Percentiles rank a stretch among this genome's conserved stretches.
These are phyloP conservation scores for Temnothorax longispinosus DNA, from an alignment of 1,140 invertebrate species.

Conservation along the genomic window DNA sequence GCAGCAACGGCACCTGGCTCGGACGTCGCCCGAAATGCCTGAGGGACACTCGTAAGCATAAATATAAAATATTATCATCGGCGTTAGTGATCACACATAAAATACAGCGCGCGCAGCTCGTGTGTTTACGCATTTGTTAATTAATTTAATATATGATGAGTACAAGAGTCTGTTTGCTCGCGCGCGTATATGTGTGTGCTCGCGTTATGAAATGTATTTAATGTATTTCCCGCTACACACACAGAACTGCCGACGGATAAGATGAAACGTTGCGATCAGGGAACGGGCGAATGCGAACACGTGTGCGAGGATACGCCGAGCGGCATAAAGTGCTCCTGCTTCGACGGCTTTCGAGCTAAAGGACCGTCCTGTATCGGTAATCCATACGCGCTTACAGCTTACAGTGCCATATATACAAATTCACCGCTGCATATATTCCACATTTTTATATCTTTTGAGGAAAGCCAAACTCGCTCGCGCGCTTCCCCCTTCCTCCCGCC, in stretches of 20 bases:
- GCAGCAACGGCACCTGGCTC: conserved; percentile 86
- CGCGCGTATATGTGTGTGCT: neutral
- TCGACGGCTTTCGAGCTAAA: conserved; percentile 84
- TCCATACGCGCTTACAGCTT: neutral
- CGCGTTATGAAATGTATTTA: neutral
- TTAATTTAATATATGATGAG: neutral
- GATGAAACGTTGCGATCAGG: conserved; percentile 79
- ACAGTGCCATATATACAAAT: neutral
- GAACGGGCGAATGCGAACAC: conserved; percentile 84
- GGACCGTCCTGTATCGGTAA: conserved; percentile 85
- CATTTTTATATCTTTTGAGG: conserved; percentile 12
- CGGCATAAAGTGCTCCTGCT: conserved; percentile 83
- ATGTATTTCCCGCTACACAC: neutral
- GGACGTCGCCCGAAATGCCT: conserved; percentile 86
- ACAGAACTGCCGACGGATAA: conserved; percentile 51
- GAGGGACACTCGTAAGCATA: conserved; percentile 78
- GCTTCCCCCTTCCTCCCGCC: no score
- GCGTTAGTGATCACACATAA: neutral
- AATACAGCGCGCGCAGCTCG: neutral
- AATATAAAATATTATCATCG: neutral
- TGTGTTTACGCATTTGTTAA: neutral
- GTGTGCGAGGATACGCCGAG: conserved; percentile 82
- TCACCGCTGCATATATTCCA: neutral
- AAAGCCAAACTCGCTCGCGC: neutral
- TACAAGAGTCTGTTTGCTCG: neutral